Evolutionary conservation across 2,113 vertebrate species (phyloP).

Genomic region (Hyaena hyaena): DNA sequence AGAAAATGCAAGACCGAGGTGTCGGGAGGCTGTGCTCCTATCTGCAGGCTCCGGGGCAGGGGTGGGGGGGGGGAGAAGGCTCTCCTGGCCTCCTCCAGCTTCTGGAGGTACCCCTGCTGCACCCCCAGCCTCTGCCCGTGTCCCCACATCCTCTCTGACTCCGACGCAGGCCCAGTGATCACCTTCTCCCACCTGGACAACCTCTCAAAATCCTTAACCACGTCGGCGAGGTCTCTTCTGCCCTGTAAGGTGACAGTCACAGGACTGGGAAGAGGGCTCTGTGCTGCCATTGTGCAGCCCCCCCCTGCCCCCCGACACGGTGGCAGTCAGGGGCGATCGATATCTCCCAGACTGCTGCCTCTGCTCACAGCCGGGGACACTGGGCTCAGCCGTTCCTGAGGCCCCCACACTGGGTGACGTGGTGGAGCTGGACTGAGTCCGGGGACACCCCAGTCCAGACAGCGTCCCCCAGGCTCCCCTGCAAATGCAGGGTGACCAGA

Average conservation of each 20-base stretch:
- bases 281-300: neutral
- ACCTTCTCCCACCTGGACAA: neutral
- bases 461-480: accelerated
- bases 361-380: neutral
- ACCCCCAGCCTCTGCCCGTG: neutral
- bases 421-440: neutral
- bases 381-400: neutral
- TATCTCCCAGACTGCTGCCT: neutral
- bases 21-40: accelerated
- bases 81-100: neutral
- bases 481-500: no score
- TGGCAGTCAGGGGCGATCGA: neutral
- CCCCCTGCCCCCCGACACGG: neutral
- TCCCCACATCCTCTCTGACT: neutral
- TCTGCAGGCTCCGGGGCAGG: neutral
- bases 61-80: neutral
- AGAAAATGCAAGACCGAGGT: neutral
- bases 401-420: neutral
- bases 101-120: neutral
- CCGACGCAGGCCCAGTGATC: neutral
- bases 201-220: neutral
- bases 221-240: neutral
- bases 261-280: neutral
- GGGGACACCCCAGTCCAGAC: no score
- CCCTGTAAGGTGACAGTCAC: neutral